Percentiles rank a stretch among this genome's conserved stretches.
Evolutionary conservation across 2,797 vertebrate species (phyloP).

Genomic region (Amniataba percoides): DNA sequence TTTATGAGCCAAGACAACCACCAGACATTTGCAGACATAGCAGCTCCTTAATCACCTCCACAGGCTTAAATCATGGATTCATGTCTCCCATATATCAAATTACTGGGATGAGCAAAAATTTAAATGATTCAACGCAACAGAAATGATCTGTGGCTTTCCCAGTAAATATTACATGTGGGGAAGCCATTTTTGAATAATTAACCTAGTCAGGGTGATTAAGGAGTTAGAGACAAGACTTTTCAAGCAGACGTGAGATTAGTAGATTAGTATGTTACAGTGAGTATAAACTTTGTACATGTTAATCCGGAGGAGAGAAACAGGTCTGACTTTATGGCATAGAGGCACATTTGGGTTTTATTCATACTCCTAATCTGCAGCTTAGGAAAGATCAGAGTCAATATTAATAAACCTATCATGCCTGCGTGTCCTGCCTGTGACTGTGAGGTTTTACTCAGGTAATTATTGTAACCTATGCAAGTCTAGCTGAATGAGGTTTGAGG

Average conservation of each 20-base stretch:
- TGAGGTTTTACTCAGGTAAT: not conserved
- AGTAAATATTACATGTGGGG: too few species aligned
- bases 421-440: not conserved
- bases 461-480: not conserved
- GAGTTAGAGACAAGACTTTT: not conserved
- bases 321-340: not conserved
- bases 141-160: not conserved
- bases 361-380: not conserved
- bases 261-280: not conserved
- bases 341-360: not conserved
- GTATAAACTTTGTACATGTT: not conserved
- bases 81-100: not conserved
- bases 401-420: not conserved
- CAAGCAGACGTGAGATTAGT: not conserved
- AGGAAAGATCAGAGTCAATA: not conserved
- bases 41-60: not conserved
- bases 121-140: not conserved
- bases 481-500: not conserved
- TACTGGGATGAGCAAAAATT: not conserved
- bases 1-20: not conserved
- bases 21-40: not conserved
- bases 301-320: slow-evolving; percentile 3
- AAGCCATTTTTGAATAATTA: too few species aligned
- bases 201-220: not conserved
- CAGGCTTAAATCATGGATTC: not conserved